Conservation (phyloP, 1,140 invertebrate genomes). For the Charaxes varanes region DNA sequence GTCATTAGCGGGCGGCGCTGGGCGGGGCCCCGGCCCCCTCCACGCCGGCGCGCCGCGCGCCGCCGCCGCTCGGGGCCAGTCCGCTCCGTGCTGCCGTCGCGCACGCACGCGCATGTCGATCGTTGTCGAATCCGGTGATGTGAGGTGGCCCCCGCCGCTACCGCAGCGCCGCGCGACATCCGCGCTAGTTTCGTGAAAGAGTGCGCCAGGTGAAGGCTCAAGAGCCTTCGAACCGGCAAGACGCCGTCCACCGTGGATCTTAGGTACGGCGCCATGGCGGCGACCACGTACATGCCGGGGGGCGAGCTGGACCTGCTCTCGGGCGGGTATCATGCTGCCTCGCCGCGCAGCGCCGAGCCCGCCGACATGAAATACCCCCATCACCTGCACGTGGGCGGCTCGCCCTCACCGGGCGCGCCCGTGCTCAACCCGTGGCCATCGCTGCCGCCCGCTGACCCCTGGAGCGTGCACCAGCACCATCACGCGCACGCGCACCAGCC, state of each 20-base stretch:
- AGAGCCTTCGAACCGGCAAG: constrained; percentile 78
- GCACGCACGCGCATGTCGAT: constrained; percentile 73
- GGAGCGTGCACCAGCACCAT: constrained; percentile 85
- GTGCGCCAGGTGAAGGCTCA: constrained; percentile 67
- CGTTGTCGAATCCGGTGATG: constrained; percentile 57
- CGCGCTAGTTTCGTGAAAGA: constrained; percentile 59
- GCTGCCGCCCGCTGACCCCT: constrained; percentile 86
- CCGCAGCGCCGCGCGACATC: constrained; percentile 72
- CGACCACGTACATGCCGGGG: constrained; percentile 88
- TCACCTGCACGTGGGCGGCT: constrained; percentile 82
- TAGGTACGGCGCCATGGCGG: constrained; percentile 83
- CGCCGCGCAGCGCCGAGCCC: constrained; percentile 86
- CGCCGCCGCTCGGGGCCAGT: constrained; percentile 46
- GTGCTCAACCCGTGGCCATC: constrained; percentile 89
- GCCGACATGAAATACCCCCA: constrained; percentile 96
- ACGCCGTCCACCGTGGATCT: constrained; percentile 77
- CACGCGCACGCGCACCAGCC: constrained; percentile 78
- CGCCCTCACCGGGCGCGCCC: constrained; percentile 81
- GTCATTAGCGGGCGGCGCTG: constrained; percentile 47
- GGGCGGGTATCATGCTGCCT: constrained; percentile 85
- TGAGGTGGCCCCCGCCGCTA: constrained; percentile 71
- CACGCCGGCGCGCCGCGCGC: constrained; percentile 41
- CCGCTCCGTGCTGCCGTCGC: constrained; percentile 63
- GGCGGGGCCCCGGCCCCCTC: constrained; percentile 52
- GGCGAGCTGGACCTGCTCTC: constrained; percentile 79